phyloP scores from a whole-genome alignment of 1,140 invertebrate species.

The Drosophila micromelanica region DNA sequence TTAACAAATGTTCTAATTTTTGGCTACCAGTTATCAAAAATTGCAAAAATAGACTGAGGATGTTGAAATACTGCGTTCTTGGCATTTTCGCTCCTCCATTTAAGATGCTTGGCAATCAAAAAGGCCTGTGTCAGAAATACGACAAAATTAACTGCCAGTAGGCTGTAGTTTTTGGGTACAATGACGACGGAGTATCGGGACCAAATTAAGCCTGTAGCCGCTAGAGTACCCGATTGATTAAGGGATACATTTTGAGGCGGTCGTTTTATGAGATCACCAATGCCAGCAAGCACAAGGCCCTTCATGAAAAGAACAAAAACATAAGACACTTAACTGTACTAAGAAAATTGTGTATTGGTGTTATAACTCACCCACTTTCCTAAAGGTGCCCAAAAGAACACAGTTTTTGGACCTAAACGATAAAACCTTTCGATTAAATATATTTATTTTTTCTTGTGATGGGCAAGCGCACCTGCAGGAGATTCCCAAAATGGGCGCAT shows the following conservation, averaged over 20 bases:
- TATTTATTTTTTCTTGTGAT: neutral
- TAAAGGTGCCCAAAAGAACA: slow-evolving; percentile 65
- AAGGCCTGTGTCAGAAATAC: slow-evolving; percentile 47
- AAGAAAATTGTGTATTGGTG: too few relatives aligned
- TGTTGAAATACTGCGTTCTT: neutral
- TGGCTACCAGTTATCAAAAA: neutral
- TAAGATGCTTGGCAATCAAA: slow-evolving; percentile 42
- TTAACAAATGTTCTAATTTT: too few relatives aligned
- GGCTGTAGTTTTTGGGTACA: slow-evolving; percentile 63
- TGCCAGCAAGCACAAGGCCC: slow-evolving; percentile 47
- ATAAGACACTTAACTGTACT: neutral
- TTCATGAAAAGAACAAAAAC: too few relatives aligned
- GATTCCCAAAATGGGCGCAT: slow-evolving; percentile 57
- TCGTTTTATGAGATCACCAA: slow-evolving; percentile 50
- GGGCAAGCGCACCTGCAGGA: slow-evolving; percentile 35
- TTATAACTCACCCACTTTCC: slow-evolving; percentile 56
- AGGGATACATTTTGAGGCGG: slow-evolving; percentile 48
- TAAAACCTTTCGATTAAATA: neutral
- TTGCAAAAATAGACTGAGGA: too few relatives aligned
- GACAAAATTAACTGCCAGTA: slow-evolving; percentile 51
- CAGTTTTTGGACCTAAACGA: slow-evolving; percentile 51
- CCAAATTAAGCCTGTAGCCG: slow-evolving; percentile 56
- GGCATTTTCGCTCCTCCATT: slow-evolving; percentile 33
- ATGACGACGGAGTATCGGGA: slow-evolving; percentile 63
- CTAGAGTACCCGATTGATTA: slow-evolving; percentile 44